Base-by-base conservation (phyloP, 2,113 vertebrate genomes). In the Abramis brama region DNA sequence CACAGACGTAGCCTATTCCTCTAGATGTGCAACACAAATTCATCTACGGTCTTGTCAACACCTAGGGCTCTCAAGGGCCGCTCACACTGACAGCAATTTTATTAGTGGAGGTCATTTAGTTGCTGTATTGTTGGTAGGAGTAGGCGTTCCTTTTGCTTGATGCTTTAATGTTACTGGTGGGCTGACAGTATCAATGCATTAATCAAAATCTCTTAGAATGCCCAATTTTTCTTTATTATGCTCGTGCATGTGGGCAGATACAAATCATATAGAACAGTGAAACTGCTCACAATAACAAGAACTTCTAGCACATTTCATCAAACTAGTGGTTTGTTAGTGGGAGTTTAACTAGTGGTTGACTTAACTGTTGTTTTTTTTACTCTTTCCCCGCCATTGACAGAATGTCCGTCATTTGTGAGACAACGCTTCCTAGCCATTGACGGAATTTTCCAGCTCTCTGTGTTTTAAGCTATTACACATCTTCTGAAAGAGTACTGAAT, bases 141-240 rank as follows among this genome's bases (percentile, higher is more conserved):
- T 27, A 59, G 76, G 76, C 19, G 3, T 79, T 79, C 9, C 52
- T 79, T 7, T 75, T 47, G 43, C 43, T 47, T 25, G 55, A 39
- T 59, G 50, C 30, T 36, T 36, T 59, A 59, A 59, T 3, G 1
- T 75, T 47, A 8, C 2, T 39, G 52, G 76, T 33, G 27, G 30
- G 30, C 19, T n/a, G 52, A 59, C 30, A n/a, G 39, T 25, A 15
- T 47, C 39, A 74, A 25, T 15, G 23, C 23, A 74, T 47, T 25
- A 15, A 25, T 74, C 12, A 25, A 74, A n/a, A 73, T 73, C 70
- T 30, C 62, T 78, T 57, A 17, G 17, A 55, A 55, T 77, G 75
- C 8, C 25, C 50, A 1, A 0, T 57, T 78, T 47, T 45, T 39
- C 0, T 74, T 25, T 13, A n/a, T 45, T 45, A 55, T 33, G 27